phyloP scores from a whole-genome alignment of 92 coral and sea anemone genomes.

The Scolanthus callimorphus region DNA sequence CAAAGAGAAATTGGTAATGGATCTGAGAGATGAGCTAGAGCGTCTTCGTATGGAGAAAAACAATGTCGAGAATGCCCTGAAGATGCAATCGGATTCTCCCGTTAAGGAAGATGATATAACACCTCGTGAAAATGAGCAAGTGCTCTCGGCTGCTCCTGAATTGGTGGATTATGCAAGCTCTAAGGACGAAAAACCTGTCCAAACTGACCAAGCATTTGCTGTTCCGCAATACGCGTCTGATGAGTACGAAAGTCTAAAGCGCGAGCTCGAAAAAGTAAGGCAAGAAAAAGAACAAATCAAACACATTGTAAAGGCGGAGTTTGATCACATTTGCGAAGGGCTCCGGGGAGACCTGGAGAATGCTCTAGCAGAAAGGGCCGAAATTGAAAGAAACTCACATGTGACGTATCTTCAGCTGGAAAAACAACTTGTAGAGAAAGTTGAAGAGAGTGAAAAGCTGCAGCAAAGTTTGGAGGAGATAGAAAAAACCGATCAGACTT shows the following conservation, averaged over 20 bases:
- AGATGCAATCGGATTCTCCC: neutral
- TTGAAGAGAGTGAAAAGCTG: slow-evolving; percentile 46
- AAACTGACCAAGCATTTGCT: neutral
- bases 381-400: slow-evolving; percentile 10
- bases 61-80: slow-evolving; percentile 9
- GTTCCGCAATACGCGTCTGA: neutral
- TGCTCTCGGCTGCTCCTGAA: neutral
- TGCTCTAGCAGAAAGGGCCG: slow-evolving; percentile 21
- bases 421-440: slow-evolving; percentile 16
- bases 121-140: neutral
- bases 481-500: slow-evolving; percentile 22
- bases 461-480: slow-evolving; percentile 47
- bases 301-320: slow-evolving; percentile 34
- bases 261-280: slow-evolving; percentile 10
- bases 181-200: neutral
- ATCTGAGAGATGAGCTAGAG: slow-evolving; percentile 28
- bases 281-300: slow-evolving; percentile 9
- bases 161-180: neutral
- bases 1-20: slow-evolving; percentile 19
- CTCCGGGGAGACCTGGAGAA: slow-evolving; percentile 32
- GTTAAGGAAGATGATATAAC: neutral
- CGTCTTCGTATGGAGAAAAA: slow-evolving; percentile 25
- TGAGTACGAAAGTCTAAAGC: neutral
- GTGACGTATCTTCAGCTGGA: slow-evolving; percentile 22
- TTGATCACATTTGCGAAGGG: slow-evolving; percentile 51